Percentiles rank a stretch among this genome's conserved stretches.
Conservation (phyloP, 2,888 invertebrate species). For the Anodontia alba region DNA sequence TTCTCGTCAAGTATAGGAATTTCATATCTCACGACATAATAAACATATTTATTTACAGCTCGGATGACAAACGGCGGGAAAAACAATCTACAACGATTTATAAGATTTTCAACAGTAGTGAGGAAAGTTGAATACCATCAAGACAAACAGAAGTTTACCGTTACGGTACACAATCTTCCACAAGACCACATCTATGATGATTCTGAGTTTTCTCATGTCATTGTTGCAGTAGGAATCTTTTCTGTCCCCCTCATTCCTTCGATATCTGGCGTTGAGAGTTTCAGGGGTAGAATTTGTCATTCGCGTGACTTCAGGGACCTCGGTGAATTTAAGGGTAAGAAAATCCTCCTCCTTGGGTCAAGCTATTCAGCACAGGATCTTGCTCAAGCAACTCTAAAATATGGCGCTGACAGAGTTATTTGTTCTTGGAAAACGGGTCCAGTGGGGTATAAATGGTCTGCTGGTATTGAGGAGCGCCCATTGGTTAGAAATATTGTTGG, state of each 20-base stretch:
- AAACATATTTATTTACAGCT: too few relatives aligned
- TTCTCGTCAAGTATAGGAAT: too few relatives aligned
- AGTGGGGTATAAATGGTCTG: constrained; percentile 54
- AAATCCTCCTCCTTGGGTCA: constrained; percentile 31
- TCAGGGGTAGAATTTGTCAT: constrained; percentile 35
- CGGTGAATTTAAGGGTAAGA: constrained; percentile 21
- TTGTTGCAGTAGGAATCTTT: constrained; percentile 35
- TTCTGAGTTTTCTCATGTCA: constrained; percentile 15
- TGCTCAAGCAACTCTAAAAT: constrained; percentile 23
- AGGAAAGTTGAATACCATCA: constrained; percentile 32
- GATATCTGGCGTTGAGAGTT: constrained; percentile 34
- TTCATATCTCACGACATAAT: too few relatives aligned
- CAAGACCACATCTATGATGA: constrained; percentile 5
- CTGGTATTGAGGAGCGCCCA: constrained; percentile 48
- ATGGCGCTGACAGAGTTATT: constrained; percentile 34
- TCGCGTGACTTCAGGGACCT: constrained; percentile 44
- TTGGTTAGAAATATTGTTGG: constrained; percentile 32
- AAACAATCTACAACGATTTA: constrained; percentile 15
- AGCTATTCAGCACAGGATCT: constrained; percentile 49
- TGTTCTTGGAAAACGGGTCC: constrained; percentile 44
- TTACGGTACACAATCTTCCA: constrained; percentile 17
- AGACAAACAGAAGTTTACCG: constrained; percentile 15
- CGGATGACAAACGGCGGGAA: constrained; percentile 1
- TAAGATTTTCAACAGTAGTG: constrained; percentile 40
- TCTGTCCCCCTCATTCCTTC: constrained; percentile 30